A percentile compares a stretch with the other conserved stretches of the same genome.
phyloP scores from a whole-genome alignment of 2,113 vertebrate genomes.

The Tor tambroides region DNA sequence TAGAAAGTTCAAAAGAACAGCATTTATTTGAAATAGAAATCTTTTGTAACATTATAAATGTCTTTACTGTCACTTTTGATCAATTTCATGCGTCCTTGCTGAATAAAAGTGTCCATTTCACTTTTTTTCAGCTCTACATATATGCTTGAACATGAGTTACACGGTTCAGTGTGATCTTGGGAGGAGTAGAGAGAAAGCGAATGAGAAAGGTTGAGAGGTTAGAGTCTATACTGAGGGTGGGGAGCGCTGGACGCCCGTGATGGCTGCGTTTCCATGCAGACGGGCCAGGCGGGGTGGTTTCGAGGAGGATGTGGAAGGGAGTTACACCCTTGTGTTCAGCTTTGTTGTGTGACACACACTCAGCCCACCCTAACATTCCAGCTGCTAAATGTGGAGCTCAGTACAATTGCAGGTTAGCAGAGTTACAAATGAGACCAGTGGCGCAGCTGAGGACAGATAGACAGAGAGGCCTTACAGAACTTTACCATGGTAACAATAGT shows the following conservation, averaged over 20 bases:
- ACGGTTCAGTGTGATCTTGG: background rate
- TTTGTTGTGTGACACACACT: slow-evolving; percentile 77
- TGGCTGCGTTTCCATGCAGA: slow-evolving; percentile 67
- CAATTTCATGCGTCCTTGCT: too few species aligned
- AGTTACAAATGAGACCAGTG: slow-evolving; percentile 74
- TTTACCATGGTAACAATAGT: background rate
- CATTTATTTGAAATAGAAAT: too few species aligned
- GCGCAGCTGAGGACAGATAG: slow-evolving; percentile 68
- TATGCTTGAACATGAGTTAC: background rate
- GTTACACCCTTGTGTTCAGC: slow-evolving; percentile 75
- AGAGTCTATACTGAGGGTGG: slow-evolving; percentile 58
- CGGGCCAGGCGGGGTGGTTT: slow-evolving; percentile 68
- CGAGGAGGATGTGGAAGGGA: slow-evolving; percentile 78
- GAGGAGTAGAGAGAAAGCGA: background rate
- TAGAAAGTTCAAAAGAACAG: too few species aligned
- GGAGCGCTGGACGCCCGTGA: slow-evolving; percentile 66
- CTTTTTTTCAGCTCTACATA: too few species aligned
- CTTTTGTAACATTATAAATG: too few species aligned
- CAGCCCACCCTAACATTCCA: slow-evolving; percentile 78
- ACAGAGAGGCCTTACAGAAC: slow-evolving; percentile 29
- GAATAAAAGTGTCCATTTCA: too few species aligned
- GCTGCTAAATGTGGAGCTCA: slow-evolving; percentile 79
- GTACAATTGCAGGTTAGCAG: slow-evolving; percentile 83
- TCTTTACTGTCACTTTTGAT: too few species aligned
- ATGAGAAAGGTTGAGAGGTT: slow-evolving; percentile 1